Percentiles rank a stretch among this genome's conserved stretches.
These are phyloP conservation scores for Yponomeuta cagnagella DNA, from an alignment of 2,888 invertebrate species.

Conservation along the genomic window DNA sequence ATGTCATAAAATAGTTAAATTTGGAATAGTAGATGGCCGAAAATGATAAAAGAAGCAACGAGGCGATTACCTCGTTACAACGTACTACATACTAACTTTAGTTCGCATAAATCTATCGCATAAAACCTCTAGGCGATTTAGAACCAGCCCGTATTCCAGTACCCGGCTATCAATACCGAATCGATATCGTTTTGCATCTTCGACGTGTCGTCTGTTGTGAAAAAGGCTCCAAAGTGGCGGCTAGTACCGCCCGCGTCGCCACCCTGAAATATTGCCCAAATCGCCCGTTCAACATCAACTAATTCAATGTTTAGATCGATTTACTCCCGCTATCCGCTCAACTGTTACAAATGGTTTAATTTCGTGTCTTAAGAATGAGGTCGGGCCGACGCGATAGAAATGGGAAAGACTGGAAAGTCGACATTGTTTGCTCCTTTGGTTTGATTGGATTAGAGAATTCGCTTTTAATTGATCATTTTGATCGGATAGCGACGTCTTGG, in stretches of 20 bases:
- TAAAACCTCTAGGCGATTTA: too few species aligned
- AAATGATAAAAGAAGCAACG: too few species aligned
- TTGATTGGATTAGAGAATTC: neutral
- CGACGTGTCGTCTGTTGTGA: neutral
- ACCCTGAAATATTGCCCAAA: conserved; percentile 65
- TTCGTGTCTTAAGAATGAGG: conserved; percentile 47
- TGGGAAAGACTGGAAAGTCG: neutral
- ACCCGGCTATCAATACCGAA: too few species aligned
- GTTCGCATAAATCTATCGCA: too few species aligned
- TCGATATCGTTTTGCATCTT: neutral
- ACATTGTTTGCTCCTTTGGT: neutral
- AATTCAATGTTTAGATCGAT: conserved; percentile 70
- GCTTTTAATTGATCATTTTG: neutral
- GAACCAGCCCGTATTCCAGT: too few species aligned
- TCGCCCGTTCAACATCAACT: conserved; percentile 64
- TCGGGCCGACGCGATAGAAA: conserved; percentile 15
- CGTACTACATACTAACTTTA: too few species aligned
- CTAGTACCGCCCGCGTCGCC: conserved; percentile 49
- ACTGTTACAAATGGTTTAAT: conserved; percentile 64
- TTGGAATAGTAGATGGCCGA: too few species aligned
- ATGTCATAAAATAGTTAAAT: too few species aligned
- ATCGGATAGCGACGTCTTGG: neutral
- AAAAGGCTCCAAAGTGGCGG: neutral
- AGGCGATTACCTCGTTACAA: too few species aligned
- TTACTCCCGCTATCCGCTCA: conserved; percentile 44